A percentile compares a stretch with the other conserved stretches of the same genome.
These are phyloP conservation scores for Epinephelus lanceolatus DNA, from an alignment of 2,113 vertebrate species.

Conservation along the genomic window DNA sequence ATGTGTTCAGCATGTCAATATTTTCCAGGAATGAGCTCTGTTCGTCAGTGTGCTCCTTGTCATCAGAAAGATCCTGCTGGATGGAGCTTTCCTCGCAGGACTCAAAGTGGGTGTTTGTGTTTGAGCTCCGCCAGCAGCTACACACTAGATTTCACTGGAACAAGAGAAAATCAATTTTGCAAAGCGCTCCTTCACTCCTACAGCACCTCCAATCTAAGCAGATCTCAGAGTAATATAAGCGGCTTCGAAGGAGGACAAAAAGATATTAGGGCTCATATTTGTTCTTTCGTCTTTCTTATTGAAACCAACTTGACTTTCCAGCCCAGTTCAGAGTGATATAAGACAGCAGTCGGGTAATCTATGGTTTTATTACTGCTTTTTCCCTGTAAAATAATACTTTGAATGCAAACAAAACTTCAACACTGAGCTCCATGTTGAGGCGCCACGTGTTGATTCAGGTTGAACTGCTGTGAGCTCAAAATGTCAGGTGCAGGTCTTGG, in stretches of 20 bases:
- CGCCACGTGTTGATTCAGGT: slow-evolving; percentile 17
- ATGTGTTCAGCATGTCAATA: slow-evolving; percentile 35
- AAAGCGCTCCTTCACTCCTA: slow-evolving; percentile 49
- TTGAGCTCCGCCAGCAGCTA: slow-evolving; percentile 49
- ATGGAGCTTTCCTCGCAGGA: slow-evolving; percentile 10
- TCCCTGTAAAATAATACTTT: not conserved
- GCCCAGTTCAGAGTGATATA: not conserved
- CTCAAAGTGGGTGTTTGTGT: slow-evolving; percentile 45
- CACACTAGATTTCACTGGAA: slow-evolving; percentile 43
- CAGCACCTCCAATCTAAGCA: slow-evolving; percentile 30
- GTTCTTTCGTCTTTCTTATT: slow-evolving; percentile 18
- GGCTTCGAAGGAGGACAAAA: slow-evolving; percentile 1
- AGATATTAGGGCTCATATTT: slow-evolving; percentile 18
- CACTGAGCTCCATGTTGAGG: not conserved
- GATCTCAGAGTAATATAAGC: slow-evolving; percentile 53
- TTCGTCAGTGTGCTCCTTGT: slow-evolving; percentile 13
- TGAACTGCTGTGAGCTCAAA: slow-evolving; percentile 39
- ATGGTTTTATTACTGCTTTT: slow-evolving; percentile 18
- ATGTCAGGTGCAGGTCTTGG: slow-evolving; percentile 32
- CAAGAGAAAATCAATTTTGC: slow-evolving; percentile 69
- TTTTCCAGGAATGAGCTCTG: slow-evolving; percentile 12
- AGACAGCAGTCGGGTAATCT: slow-evolving; percentile 1
- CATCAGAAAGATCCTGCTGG: slow-evolving; percentile 25
- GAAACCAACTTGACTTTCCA: not conserved
- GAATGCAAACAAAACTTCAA: slow-evolving; percentile 1